A percentile compares a stretch with the other conserved stretches of the same genome.
Evolutionary conservation across 2,797 vertebrate species (phyloP).

Genomic region (Heteromormyrus szaboi): DNA sequence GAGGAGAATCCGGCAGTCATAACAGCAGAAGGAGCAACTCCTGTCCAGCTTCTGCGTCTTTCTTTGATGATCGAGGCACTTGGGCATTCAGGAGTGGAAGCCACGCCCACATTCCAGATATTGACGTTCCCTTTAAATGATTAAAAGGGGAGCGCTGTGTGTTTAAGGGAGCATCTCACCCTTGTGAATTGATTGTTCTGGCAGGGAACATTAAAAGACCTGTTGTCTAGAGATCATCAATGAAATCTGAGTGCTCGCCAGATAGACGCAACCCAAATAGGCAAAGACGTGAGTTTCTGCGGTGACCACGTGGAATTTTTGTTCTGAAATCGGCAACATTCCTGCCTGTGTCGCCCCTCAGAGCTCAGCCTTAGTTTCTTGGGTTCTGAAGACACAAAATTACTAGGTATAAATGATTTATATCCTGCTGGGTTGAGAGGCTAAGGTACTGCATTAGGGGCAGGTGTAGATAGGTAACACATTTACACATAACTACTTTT

Average conservation of each 20-base stretch:
- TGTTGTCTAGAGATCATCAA: conserved; percentile 31
- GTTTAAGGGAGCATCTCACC: conserved; percentile 27
- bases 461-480: conserved; percentile 27
- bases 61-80: conserved; percentile 16
- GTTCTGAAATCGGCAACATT: conserved; percentile 10
- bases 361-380: neutral
- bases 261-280: neutral
- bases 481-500: neutral
- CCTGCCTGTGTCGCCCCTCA: neutral
- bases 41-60: neutral
- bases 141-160: conserved; percentile 26
- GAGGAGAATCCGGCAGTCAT: neutral
- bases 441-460: conserved; percentile 39
- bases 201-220: conserved; percentile 33
- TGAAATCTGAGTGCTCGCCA: neutral
- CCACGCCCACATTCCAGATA: conserved; percentile 26
- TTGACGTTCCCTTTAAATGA: conserved; percentile 36
- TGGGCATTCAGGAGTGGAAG: conserved; percentile 21
- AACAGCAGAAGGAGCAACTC: neutral
- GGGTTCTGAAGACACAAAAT: conserved; percentile 23
- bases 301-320: conserved; percentile 14
- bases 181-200: conserved; percentile 29
- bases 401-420: conserved; percentile 36
- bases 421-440: conserved; percentile 18
- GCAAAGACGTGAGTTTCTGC: neutral